Evolutionary conservation across 2,888 invertebrate genomes (phyloP).

Genomic region (Apamea crenata): DNA sequence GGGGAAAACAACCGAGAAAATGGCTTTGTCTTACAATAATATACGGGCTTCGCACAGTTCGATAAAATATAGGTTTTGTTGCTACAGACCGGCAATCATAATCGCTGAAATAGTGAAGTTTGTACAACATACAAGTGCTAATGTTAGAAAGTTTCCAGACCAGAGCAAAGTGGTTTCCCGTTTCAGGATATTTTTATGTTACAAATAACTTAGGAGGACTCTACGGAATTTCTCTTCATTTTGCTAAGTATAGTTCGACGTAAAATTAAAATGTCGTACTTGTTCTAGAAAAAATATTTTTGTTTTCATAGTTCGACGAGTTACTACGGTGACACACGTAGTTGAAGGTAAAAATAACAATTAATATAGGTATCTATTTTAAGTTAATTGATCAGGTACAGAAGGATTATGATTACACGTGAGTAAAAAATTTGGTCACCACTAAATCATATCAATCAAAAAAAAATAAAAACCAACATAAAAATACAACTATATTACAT

Average conservation of each 20-base stretch:
- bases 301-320: neutral
- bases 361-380: neutral
- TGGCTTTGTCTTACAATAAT: conserved; percentile 73
- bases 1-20: conserved; percentile 74
- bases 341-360: conserved; percentile 28
- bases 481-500: neutral
- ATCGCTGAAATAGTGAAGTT: conserved; percentile 53
- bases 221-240: conserved; percentile 12
- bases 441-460: neutral
- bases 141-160: conserved; percentile 51
- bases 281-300: conserved; percentile 18
- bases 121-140: conserved; percentile 53
- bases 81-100: conserved; percentile 52
- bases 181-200: conserved; percentile 35
- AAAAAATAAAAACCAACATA: neutral
- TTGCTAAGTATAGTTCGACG: conserved; percentile 12
- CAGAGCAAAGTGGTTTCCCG: conserved; percentile 30
- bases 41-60: conserved; percentile 69
- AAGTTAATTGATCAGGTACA: neutral
- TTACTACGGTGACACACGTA: neutral
- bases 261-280: conserved; percentile 23
- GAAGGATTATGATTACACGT: neutral
- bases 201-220: conserved; percentile 31
- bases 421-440: neutral
- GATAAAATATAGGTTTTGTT: conserved; percentile 67